Evolutionary conservation across 2,113 vertebrate species (phyloP).

Genomic region (Dicerorhinus sumatrensis): DNA sequence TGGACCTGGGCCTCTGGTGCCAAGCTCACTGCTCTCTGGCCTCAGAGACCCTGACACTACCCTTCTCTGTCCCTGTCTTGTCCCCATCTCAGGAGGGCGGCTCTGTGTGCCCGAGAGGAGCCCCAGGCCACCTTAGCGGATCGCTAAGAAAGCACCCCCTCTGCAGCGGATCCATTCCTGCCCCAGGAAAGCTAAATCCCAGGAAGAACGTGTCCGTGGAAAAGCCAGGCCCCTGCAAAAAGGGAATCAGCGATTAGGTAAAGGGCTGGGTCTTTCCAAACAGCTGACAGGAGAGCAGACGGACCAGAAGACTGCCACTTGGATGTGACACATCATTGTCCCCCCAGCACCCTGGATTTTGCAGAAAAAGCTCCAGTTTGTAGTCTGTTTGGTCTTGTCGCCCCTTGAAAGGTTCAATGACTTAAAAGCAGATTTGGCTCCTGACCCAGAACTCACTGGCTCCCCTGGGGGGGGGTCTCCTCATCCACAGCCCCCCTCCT

Average conservation of each 20-base stretch:
- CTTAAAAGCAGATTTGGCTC: conserved; percentile 76
- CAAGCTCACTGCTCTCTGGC: neutral
- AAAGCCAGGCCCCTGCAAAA: conserved; percentile 39
- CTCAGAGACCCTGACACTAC: accelerated
- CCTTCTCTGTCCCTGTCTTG: accelerated
- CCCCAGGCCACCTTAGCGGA: accelerated
- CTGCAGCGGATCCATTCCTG: neutral
- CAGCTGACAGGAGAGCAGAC: neutral
- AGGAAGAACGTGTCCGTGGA: conserved; percentile 25
- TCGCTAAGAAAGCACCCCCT: neutral
- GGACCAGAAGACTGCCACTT: neutral
- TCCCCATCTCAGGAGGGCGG: accelerated
- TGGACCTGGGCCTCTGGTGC: neutral
- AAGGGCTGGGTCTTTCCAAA: neutral
- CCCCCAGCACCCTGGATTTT: neutral
- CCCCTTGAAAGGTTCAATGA: conserved; percentile 60
- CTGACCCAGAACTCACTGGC: conserved; percentile 61
- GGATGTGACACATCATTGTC: neutral
- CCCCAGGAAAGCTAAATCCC: neutral
- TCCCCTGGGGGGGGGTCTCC: neutral
- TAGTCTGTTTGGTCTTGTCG: conserved; percentile 65
- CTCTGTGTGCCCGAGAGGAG: no score
- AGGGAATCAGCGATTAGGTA: neutral
- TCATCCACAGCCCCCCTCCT: conserved; percentile 52
- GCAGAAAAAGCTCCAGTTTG: neutral